Conservation (phyloP, 2,888 invertebrate species). For the Napeogenes inachia region DNA sequence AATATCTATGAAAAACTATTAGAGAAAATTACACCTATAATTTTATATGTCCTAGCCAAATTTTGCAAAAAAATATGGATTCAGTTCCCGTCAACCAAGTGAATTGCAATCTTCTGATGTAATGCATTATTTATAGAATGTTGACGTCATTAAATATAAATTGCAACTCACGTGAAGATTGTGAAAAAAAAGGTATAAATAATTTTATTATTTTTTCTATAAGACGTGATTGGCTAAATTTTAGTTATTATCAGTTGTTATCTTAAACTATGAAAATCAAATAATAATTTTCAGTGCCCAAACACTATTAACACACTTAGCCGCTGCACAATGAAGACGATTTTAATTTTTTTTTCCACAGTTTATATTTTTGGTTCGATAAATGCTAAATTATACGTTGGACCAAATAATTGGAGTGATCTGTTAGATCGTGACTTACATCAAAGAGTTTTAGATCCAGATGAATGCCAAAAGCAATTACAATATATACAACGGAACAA, state of each 20-base stretch:
- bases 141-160: too few species aligned
- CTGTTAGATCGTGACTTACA: conserved; percentile 45
- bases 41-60: too few species aligned
- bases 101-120: too few species aligned
- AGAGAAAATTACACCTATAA: too few species aligned
- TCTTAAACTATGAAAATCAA: conserved; percentile 1
- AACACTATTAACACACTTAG: neutral
- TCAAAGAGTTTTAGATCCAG: conserved; percentile 46
- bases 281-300: neutral
- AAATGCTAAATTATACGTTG: neutral
- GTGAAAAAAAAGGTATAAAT: neutral
- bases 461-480: conserved; percentile 48
- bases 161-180: too few species aligned
- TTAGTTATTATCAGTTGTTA: neutral
- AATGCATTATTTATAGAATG: too few species aligned
- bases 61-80: too few species aligned
- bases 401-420: neutral
- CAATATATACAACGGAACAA: conserved; percentile 39
- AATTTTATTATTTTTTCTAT: neutral
- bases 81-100: too few species aligned
- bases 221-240: neutral
- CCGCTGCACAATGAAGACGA: neutral
- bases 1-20: too few species aligned
- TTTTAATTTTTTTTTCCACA: neutral
- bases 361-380: neutral